Evolutionary conservation across 2,888 invertebrate species (phyloP).

Genomic region (Noctua janthe): DNA sequence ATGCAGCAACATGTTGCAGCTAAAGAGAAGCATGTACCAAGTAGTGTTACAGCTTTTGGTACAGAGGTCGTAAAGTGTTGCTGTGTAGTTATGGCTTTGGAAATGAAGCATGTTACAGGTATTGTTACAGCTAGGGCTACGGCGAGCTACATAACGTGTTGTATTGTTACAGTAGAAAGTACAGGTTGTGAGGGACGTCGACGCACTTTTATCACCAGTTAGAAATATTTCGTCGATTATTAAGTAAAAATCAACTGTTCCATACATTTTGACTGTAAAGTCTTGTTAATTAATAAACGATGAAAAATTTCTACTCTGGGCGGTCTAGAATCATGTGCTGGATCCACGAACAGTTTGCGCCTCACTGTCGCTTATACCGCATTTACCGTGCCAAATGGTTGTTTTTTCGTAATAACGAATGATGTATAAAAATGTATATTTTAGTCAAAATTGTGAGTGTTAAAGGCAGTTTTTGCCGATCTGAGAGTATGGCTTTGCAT

Average conservation of each 20-base stretch:
- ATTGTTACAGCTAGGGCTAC: slow-evolving; percentile 1
- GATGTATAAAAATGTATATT: background rate
- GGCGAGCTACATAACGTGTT: background rate
- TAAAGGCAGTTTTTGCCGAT: background rate
- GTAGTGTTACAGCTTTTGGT: background rate
- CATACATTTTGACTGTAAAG: background rate
- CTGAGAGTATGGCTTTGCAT: background rate
- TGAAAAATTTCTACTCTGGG: background rate
- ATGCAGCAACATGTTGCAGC: slow-evolving; percentile 25
- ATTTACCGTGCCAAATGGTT: slow-evolving; percentile 46
- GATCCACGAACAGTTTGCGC: background rate
- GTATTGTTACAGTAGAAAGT: background rate
- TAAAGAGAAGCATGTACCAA: background rate
- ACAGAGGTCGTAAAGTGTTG: slow-evolving; percentile 1
- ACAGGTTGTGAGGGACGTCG: background rate
- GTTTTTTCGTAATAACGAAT: slow-evolving; percentile 7
- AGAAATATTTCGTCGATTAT: background rate
- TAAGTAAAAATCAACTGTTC: background rate
- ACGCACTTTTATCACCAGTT: background rate
- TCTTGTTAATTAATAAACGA: background rate
- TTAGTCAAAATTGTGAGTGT: slow-evolving; percentile 4
- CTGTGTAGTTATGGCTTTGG: background rate
- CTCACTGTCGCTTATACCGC: background rate
- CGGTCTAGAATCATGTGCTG: background rate
- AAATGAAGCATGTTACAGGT: background rate